Evolutionary conservation across 2,888 invertebrate genomes (phyloP).

Genomic region (Diabrotica balteata): DNA sequence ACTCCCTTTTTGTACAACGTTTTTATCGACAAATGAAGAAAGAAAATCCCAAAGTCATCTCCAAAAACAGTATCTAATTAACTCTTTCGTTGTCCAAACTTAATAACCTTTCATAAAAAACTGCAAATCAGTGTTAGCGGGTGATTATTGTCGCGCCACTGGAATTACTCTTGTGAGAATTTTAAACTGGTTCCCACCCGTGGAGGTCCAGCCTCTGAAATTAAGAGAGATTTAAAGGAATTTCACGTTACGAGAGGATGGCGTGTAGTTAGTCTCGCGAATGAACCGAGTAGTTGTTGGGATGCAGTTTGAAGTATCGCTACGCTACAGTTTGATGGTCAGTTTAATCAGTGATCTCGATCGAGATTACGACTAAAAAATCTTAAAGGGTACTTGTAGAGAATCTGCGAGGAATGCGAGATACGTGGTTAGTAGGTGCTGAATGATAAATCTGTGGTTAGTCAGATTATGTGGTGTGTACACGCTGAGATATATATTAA

Average conservation of each 20-base stretch:
- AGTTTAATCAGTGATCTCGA: slow-evolving; percentile 13
- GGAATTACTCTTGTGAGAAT: slow-evolving; percentile 18
- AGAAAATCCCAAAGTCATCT: no score
- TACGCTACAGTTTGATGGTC: slow-evolving; percentile 12
- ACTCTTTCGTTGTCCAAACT: no score
- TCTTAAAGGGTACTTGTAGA: slow-evolving; percentile 2
- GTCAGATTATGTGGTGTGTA: no score
- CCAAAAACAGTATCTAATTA: no score
- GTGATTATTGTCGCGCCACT: slow-evolving; percentile 12
- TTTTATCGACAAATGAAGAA: no score
- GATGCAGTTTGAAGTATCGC: not conserved
- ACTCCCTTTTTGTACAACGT: no score
- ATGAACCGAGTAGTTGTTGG: slow-evolving; percentile 13
- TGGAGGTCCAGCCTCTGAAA: slow-evolving; percentile 24
- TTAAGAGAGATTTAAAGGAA: slow-evolving; percentile 26
- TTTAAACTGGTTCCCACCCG: slow-evolving; percentile 28
- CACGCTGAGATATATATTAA: no score
- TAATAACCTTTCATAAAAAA: no score
- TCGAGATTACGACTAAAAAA: slow-evolving; percentile 13
- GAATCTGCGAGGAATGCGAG: not conserved
- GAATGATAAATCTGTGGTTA: not conserved
- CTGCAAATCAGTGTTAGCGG: no score
- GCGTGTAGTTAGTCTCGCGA: slow-evolving; percentile 1
- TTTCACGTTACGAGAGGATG: slow-evolving; percentile 21
- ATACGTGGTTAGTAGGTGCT: not conserved